Evolutionary conservation across 2,797 vertebrate species (phyloP).

Genomic region (Gymnoscopelus braueri): DNA sequence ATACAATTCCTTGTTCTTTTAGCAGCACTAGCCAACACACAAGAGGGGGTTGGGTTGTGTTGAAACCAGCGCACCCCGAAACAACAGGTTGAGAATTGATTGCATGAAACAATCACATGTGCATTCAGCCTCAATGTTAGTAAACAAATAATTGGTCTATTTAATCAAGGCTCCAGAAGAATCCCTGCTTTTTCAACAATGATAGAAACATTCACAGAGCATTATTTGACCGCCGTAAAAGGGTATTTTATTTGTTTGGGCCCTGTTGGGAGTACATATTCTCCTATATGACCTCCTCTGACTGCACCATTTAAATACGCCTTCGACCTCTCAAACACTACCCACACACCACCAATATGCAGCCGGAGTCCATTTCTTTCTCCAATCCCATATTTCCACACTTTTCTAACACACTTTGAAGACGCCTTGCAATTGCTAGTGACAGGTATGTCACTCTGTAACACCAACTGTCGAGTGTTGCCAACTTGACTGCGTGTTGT

Average conservation of each 20-base stretch:
- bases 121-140: too few relatives aligned
- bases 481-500: too few relatives aligned
- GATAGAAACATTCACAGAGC: background rate
- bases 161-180: conserved; percentile 6
- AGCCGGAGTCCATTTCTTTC: background rate
- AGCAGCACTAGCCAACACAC: background rate
- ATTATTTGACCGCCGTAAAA: too few relatives aligned
- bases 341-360: background rate
- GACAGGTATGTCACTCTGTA: background rate
- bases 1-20: background rate
- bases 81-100: too few relatives aligned
- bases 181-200: conserved; percentile 20
- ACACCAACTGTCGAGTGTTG: too few relatives aligned
- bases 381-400: background rate
- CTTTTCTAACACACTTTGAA: background rate
- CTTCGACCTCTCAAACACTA: conserved; percentile 11
- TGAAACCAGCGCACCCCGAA: too few relatives aligned
- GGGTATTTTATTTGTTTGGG: conserved; percentile 30
- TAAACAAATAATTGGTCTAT: background rate
- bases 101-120: too few relatives aligned
- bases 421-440: background rate
- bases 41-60: too few relatives aligned
- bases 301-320: conserved; percentile 6
- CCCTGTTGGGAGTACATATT: conserved; percentile 14
- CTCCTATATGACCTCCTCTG: conserved; percentile 4